Evolutionary conservation across 2,888 invertebrate genomes (phyloP).

Genomic region (Eupelmus urozonus): DNA sequence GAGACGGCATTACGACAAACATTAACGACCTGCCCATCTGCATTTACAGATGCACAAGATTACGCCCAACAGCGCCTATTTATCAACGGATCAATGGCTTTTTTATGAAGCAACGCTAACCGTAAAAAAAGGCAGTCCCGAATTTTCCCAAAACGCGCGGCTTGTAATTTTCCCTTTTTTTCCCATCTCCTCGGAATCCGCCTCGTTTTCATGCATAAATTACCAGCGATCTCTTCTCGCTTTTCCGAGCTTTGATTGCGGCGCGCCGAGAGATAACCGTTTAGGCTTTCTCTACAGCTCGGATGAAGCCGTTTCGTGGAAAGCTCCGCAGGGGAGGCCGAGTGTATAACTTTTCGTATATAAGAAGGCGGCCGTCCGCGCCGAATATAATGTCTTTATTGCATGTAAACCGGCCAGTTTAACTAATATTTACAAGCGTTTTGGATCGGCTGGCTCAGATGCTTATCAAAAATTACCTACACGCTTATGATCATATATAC

Average conservation of each 20-base stretch:
- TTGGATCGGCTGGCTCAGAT: too few relatives aligned
- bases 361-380: neutral
- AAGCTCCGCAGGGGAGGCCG: neutral
- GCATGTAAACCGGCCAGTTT: neutral
- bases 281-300: neutral
- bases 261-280: neutral
- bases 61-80: too few relatives aligned
- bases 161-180: neutral
- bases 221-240: neutral
- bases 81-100: neutral
- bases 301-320: slow-evolving; percentile 18
- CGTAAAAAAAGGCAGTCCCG: neutral
- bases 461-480: too few relatives aligned
- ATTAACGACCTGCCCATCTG: too few relatives aligned
- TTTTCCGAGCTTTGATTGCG: neutral
- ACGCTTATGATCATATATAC: too few relatives aligned
- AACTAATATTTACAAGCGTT: neutral
- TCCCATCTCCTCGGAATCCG: neutral
- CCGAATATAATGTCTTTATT: neutral
- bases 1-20: too few relatives aligned
- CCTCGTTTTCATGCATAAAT: slow-evolving; percentile 3
- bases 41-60: too few relatives aligned
- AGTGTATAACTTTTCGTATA: neutral
- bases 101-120: neutral
- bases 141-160: neutral